phyloP scores from a whole-genome alignment of 2,113 vertebrate species.

The Oxyura jamaicensis region DNA sequence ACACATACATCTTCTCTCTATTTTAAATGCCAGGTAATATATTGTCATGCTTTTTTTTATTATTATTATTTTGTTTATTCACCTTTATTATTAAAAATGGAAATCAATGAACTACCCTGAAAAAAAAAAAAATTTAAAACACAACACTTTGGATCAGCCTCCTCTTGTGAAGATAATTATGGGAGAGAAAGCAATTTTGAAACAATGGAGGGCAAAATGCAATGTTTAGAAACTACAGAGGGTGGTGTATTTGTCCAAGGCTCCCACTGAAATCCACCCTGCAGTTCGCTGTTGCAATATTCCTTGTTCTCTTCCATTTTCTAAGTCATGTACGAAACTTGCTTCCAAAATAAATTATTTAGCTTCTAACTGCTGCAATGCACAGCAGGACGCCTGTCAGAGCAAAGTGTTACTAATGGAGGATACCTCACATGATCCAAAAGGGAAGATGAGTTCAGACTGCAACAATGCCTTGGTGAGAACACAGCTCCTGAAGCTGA shows the following conservation, averaged over 20 bases:
- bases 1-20: not conserved
- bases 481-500: not conserved
- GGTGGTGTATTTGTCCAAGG: not conserved
- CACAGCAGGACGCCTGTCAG: not conserved
- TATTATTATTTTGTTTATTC: not conserved
- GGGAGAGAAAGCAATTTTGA: constrained; percentile 16
- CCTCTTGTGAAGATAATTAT: constrained; percentile 21
- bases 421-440: not conserved
- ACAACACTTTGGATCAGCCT: not conserved
- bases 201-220: not conserved
- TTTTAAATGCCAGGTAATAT: not conserved
- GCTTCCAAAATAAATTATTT: not conserved
- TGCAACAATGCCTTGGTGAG: not conserved
- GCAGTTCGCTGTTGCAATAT: not conserved
- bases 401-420: not conserved
- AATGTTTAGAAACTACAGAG: not conserved
- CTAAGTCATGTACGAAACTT: not conserved
- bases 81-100: not conserved
- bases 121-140: not conserved
- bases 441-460: not conserved
- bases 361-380: not conserved
- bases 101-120: not conserved
- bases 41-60: rapidly evolving
- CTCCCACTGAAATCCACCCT: not conserved
- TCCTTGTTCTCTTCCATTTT: not conserved